Percentiles rank a stretch among this genome's conserved stretches.
These are phyloP conservation scores for Arbacia lixula DNA, from an alignment of 53 echinoderm and acorn worm genomes.

Conservation along the genomic window DNA sequence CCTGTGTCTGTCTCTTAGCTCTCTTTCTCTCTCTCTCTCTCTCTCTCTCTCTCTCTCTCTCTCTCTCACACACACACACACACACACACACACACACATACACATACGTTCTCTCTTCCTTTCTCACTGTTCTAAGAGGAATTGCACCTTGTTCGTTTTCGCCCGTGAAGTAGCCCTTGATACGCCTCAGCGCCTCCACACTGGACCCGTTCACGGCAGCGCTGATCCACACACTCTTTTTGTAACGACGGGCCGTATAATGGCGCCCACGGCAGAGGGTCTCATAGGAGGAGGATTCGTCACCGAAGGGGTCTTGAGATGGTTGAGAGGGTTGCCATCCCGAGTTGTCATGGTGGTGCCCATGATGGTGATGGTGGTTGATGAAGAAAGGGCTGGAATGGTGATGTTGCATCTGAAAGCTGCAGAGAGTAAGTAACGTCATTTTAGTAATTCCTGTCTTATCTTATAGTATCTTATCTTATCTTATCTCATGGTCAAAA, in stretches of 20 bases:
- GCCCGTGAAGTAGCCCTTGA: conserved; percentile 36
- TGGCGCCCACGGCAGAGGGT: conserved; percentile 31
- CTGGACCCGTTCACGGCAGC: conserved; percentile 8
- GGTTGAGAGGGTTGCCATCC: background rate
- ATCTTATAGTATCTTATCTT: too few species aligned
- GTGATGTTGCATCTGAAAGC: background rate
- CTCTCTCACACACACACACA: too few species aligned
- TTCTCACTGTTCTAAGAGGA: too few species aligned
- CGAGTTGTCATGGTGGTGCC: background rate
- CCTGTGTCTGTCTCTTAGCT: too few species aligned
- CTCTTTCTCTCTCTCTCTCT: too few species aligned
- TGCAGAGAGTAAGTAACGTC: background rate
- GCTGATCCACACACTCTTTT: conserved; percentile 2
- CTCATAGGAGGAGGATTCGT: background rate
- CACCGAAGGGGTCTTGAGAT: background rate
- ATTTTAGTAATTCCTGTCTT: background rate
- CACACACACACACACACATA: too few species aligned
- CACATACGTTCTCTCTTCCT: too few species aligned
- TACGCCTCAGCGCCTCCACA: conserved; percentile 12
- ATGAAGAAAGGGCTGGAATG: background rate
- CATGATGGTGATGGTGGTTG: background rate
- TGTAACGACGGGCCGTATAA: conserved; percentile 31
- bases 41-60: too few species aligned
- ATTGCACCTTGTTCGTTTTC: conserved; percentile 5
- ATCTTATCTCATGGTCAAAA: too few species aligned